Evolutionary conservation across 2,888 invertebrate species (phyloP), one percentile per base, ranked within the genome.

Genomic region (Elegia similella): DNA sequence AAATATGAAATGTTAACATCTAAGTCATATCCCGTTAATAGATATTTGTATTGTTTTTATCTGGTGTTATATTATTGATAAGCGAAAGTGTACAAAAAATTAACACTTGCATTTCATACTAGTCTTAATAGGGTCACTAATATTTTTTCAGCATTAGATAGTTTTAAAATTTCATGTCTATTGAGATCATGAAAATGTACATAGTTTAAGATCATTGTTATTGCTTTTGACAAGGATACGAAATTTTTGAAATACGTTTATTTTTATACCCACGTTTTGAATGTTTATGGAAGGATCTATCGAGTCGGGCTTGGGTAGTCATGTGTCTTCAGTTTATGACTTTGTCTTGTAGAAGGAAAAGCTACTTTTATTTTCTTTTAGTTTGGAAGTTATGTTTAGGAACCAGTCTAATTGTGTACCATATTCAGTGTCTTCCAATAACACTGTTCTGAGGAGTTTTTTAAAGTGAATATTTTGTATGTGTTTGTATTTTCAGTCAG

Each of bases 11-110:
- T 81, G 82, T 86, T 87, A 84, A 84, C 84, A 84, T 83, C 84
- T 87, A 87, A 87, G 87, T 88, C 89, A 88, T 88, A 88, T 88
- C 83, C 78, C 82, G 84, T 87, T 88, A 81, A 78, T 80, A 77
- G 76, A 78, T 74, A 71, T 72, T 75, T 77, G 80, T 84, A 83
- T 85, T 84, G 81, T 84, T 83, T 84, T 84, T 88, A 88, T 83
- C 86, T 78, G 85, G 83, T 88, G 89, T 90, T 91, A 90, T 84
- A 79, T 80, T 90, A 90, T 83, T 90, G 75, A 76, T 90, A 90
- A 86, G 89, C 78, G 76, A 84, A 84, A 83, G 73, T 90, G 90
- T 91, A 90, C 89, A 89, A 89, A 88, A 78, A 84, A 78, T n/a
- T 66, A 84, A 80, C 80, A 82, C 80, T 81, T 88, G 88, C 88